Evolutionary conservation across 2,797 vertebrate species (phyloP).

Genomic region (Acridotheres tristis): DNA sequence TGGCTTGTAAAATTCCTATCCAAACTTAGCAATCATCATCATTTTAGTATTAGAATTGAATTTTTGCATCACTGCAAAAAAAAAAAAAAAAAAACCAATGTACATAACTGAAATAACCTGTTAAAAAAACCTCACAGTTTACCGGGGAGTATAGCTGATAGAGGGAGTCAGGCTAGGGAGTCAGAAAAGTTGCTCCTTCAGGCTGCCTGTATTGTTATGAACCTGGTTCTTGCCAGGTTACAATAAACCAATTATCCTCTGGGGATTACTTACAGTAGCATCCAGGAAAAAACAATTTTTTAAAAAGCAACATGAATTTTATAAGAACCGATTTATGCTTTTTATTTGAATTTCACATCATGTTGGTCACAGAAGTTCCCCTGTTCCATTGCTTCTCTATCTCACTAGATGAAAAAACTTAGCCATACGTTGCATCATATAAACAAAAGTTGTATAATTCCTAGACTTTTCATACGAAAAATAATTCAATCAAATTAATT

Average conservation of each 20-base stretch:
- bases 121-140: not conserved
- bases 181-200: not conserved
- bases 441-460: not conserved
- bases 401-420: not conserved
- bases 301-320: not conserved
- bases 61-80: not conserved
- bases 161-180: not conserved
- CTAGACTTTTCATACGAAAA: not conserved
- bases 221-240: not conserved
- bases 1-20: not conserved
- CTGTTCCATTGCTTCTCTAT: not conserved
- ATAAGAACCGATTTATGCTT: not conserved
- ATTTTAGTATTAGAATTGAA: not conserved
- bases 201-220: not conserved
- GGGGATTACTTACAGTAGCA: not conserved
- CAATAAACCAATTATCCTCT: not conserved
- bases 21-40: not conserved
- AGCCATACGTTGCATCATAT: not conserved
- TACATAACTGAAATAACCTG: not conserved
- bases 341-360: not conserved
- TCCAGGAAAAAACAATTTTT: not conserved
- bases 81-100: too few relatives aligned
- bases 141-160: fast-evolving
- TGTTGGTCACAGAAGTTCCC: not conserved
- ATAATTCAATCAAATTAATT: not conserved